phyloP scores from a whole-genome alignment of 2,888 invertebrate species.

The Macroteleia sp. region DNA sequence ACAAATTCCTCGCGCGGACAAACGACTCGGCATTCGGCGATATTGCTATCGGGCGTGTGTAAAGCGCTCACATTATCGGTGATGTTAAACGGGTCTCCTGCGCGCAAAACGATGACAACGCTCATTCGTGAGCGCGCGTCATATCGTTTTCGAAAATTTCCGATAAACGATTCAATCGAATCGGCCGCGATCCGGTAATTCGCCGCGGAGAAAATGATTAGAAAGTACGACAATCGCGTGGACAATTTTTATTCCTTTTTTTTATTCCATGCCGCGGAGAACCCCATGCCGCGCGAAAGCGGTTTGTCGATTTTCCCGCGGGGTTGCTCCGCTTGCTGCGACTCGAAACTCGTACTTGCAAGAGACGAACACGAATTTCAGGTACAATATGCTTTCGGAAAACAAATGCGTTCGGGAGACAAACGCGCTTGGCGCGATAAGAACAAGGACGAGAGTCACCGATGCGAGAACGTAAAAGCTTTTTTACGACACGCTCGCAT shows the following conservation, averaged over 20 bases:
- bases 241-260: slow-evolving; percentile 38
- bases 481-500: slow-evolving; percentile 23
- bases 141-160: slow-evolving; percentile 16
- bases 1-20: slow-evolving; percentile 47
- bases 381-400: too few species aligned
- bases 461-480: too few species aligned
- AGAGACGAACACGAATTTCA: too few species aligned
- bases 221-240: slow-evolving; percentile 42
- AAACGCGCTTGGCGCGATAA: not conserved
- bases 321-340: slow-evolving; percentile 42
- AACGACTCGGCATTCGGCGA: slow-evolving; percentile 56
- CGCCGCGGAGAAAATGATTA: slow-evolving; percentile 38
- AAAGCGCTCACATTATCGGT: slow-evolving; percentile 38
- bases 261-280: too few species aligned
- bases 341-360: too few species aligned
- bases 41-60: slow-evolving; percentile 46
- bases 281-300: slow-evolving; percentile 58
- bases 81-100: slow-evolving; percentile 32
- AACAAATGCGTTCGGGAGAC: too few species aligned
- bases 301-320: slow-evolving; percentile 25
- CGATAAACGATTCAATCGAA: slow-evolving; percentile 8
- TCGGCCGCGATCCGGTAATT: not conserved
- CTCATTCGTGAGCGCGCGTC: too few species aligned
- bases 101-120: slow-evolving; percentile 38
- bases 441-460: slow-evolving; percentile 10